phyloP scores from a whole-genome alignment of 2,113 vertebrate genomes.

The Hystrix brachyura region DNA sequence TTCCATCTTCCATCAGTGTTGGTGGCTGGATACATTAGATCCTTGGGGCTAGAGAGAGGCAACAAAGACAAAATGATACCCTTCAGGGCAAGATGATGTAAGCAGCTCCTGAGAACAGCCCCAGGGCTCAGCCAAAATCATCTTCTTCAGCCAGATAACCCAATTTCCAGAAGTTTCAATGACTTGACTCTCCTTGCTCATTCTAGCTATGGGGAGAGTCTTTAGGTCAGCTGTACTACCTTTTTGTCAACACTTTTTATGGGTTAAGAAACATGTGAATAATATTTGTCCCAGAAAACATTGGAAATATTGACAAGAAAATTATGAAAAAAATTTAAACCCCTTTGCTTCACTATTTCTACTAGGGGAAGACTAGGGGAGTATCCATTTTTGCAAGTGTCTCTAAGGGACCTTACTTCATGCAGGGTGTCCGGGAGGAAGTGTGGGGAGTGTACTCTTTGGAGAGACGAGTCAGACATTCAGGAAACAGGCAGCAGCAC shows the following conservation, averaged over 20 bases:
- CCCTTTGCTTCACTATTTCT: background rate
- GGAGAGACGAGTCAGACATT: background rate
- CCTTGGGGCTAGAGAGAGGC: background rate
- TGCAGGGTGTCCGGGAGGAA: background rate
- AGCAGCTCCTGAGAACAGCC: background rate
- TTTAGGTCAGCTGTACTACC: background rate
- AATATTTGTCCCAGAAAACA: slow-evolving; percentile 25
- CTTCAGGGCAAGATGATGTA: background rate
- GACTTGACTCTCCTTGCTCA: background rate
- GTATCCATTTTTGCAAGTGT: background rate
- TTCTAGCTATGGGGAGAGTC: background rate
- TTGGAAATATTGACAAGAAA: background rate
- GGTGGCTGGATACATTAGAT: background rate
- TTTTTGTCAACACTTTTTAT: background rate
- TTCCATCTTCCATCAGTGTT: background rate
- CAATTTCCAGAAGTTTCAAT: background rate
- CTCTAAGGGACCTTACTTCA: background rate
- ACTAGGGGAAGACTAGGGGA: background rate
- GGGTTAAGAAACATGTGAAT: background rate
- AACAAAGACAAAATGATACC: background rate
- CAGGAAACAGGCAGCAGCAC: slow-evolving; percentile 1
- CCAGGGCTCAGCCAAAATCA: background rate
- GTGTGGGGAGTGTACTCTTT: background rate
- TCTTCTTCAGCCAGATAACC: background rate
- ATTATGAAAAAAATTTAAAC: background rate